These are phyloP conservation scores for Turnix velox DNA, from an alignment of 2,113 vertebrate genomes.

Conservation along the genomic window DNA sequence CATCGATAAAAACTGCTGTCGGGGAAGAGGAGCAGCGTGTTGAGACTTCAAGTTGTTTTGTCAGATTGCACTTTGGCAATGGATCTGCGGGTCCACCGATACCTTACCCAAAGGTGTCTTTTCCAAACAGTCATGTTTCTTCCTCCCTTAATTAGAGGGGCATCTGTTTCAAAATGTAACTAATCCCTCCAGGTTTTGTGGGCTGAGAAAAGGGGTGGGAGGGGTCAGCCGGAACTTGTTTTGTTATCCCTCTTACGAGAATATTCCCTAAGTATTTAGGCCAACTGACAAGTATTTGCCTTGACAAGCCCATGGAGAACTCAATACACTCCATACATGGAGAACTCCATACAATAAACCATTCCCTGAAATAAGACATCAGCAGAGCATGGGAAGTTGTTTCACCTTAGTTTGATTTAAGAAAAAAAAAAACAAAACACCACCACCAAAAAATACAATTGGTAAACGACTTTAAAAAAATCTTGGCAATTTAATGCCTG, in stretches of 20 bases:
- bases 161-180: slow-evolving; percentile 32
- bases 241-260: background rate
- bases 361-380: background rate
- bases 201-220: background rate
- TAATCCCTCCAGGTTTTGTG: slow-evolving; percentile 14
- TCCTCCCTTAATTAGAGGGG: slow-evolving; percentile 14
- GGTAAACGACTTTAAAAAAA: background rate
- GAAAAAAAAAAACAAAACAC: background rate
- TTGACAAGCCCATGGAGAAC: background rate
- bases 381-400: background rate
- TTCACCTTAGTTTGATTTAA: background rate
- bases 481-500: background rate
- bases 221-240: background rate
- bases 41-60: background rate
- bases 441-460: background rate
- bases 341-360: background rate
- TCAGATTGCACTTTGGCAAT: background rate
- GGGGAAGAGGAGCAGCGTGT: background rate
- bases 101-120: slow-evolving; percentile 29
- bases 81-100: background rate
- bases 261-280: slow-evolving; percentile 25
- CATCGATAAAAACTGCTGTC: background rate
- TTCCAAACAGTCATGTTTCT: slow-evolving; percentile 10
- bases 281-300: slow-evolving; percentile 28
- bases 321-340: background rate